phyloP scores from a whole-genome alignment of 2,888 invertebrate species.

The Ennomos erosarius region DNA sequence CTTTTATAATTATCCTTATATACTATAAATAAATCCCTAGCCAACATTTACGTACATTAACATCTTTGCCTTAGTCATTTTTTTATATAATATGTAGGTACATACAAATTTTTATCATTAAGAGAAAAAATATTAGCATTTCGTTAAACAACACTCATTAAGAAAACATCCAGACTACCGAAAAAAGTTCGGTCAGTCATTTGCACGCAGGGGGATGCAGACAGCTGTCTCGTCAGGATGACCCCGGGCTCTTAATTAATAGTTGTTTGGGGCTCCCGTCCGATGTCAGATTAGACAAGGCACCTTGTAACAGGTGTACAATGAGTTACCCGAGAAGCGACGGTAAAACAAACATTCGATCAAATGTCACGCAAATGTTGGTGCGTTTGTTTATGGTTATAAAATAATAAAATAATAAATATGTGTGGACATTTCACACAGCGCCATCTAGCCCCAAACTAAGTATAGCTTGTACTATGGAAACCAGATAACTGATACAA shows the following conservation, averaged over 20 bases:
- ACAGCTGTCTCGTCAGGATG: constrained; percentile 78
- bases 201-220: constrained; percentile 55
- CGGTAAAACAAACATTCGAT: constrained; percentile 5
- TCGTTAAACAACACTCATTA: constrained; percentile 27
- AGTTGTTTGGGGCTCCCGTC: constrained; percentile 56
- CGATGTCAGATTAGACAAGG: constrained; percentile 32
- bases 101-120: too few species aligned
- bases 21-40: too few species aligned
- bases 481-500: too few species aligned
- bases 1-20: too few species aligned
- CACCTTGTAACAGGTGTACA: constrained; percentile 39
- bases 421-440: too few species aligned
- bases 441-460: too few species aligned
- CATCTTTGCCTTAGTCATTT: too few species aligned
- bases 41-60: too few species aligned
- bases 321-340: constrained; percentile 9
- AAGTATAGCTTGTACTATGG: too few species aligned
- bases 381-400: neutral
- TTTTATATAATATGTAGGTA: too few species aligned
- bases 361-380: neutral
- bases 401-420: neutral
- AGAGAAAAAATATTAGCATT: too few species aligned
- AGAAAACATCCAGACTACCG: constrained; percentile 14
- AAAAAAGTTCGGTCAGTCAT: constrained; percentile 63
- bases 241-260: constrained; percentile 77